These are phyloP conservation scores for Neodontobutis hainanensis DNA, from an alignment of 2,113 vertebrate species.

Conservation along the genomic window DNA sequence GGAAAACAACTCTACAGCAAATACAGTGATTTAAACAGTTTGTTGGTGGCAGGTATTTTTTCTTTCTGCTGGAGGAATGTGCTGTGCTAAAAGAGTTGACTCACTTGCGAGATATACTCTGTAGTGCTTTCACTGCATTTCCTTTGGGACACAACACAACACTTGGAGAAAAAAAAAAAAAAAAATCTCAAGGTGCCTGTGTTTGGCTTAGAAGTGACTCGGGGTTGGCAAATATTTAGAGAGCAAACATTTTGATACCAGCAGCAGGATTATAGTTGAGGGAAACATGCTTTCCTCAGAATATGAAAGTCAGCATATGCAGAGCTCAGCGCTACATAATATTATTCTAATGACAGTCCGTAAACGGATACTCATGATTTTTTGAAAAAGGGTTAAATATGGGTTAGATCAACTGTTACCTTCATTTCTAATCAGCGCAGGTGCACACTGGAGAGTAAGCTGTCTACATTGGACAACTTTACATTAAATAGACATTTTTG, in stretches of 20 bases:
- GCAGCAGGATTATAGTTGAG: slow-evolving; percentile 67
- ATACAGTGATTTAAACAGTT: slow-evolving; percentile 38
- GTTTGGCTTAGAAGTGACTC: slow-evolving; percentile 69
- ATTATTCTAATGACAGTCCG: slow-evolving; percentile 37
- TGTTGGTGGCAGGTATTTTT: slow-evolving; percentile 42
- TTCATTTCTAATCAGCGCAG: too few species aligned
- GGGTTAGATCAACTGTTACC: too few species aligned
- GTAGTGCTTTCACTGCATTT: slow-evolving; percentile 65
- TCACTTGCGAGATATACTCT: slow-evolving; percentile 61
- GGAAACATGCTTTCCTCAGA: slow-evolving; percentile 68
- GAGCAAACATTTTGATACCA: slow-evolving; percentile 78
- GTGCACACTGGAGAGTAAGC: too few species aligned
- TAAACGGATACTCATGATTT: too few species aligned
- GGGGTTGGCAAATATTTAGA: slow-evolving; percentile 78
- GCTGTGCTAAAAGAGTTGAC: slow-evolving; percentile 58
- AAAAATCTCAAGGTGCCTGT: slow-evolving; percentile 71
- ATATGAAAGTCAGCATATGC: slow-evolving; percentile 70
- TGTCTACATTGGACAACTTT: too few species aligned
- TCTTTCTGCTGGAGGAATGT: slow-evolving; percentile 49
- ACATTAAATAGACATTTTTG: too few species aligned
- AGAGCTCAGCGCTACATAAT: slow-evolving; percentile 37
- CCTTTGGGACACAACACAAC: slow-evolving; percentile 69
- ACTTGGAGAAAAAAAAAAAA: slow-evolving; percentile 32
- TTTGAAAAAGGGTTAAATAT: too few species aligned
- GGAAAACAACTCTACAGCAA: slow-evolving; percentile 16